Percentiles rank a stretch among this genome's conserved stretches.
These are phyloP conservation scores for Mythimna loreyi DNA, from an alignment of 2,888 invertebrate genomes.

Conservation along the genomic window DNA sequence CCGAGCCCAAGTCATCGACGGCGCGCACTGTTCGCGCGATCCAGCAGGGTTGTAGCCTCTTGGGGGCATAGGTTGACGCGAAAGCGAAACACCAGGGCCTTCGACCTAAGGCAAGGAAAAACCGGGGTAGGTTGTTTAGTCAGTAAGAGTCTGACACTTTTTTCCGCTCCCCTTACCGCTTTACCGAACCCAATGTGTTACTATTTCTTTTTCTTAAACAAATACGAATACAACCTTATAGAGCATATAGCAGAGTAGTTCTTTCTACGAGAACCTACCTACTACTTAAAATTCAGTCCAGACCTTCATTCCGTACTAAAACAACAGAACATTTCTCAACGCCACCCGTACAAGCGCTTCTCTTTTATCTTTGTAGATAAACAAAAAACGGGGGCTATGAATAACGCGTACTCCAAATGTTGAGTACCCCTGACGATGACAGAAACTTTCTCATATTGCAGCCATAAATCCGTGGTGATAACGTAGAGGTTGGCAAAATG, in stretches of 20 bases:
- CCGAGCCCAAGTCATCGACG: too few species aligned
- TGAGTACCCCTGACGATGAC: conserved; percentile 53
- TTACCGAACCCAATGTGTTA: too few species aligned
- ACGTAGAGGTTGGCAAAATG: conserved; percentile 33
- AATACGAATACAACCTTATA: background rate
- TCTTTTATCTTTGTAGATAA: conserved; percentile 54
- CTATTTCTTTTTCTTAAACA: background rate
- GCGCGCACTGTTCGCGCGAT: too few species aligned
- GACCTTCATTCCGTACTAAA: conserved; percentile 1
- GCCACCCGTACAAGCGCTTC: conserved; percentile 27
- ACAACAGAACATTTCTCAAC: conserved; percentile 31
- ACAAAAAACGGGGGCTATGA: conserved; percentile 49
- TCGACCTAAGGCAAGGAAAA: too few species aligned
- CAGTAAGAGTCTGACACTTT: too few species aligned
- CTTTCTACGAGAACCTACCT: background rate
- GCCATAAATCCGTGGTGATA: conserved; percentile 60
- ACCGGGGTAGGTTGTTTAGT: too few species aligned
- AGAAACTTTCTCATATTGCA: conserved; percentile 60
- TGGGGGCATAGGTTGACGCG: too few species aligned
- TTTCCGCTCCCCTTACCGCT: too few species aligned
- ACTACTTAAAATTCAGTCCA: conserved; percentile 39
- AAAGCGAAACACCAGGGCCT: too few species aligned
- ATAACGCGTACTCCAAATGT: conserved; percentile 52
- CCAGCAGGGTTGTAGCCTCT: too few species aligned
- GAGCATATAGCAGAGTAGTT: background rate